These are phyloP conservation scores for Microtus richardsoni DNA, from an alignment of 2,113 vertebrate genomes.

Conservation along the genomic window DNA sequence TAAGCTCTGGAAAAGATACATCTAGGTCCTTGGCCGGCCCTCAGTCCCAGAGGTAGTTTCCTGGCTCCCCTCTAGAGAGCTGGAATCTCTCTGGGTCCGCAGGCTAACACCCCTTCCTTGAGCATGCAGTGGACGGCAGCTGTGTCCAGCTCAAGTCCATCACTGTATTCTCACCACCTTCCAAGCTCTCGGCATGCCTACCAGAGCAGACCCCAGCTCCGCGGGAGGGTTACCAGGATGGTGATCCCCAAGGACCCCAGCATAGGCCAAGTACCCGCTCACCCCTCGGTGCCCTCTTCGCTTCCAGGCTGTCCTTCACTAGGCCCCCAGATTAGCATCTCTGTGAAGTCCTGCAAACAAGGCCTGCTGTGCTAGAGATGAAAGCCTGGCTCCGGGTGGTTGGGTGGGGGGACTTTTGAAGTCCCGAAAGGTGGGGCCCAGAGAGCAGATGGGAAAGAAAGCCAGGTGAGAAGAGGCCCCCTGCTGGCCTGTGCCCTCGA, in stretches of 20 bases:
- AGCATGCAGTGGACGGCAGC: rapidly evolving
- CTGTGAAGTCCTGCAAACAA: slow-evolving; percentile 80
- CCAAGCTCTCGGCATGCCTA: rapidly evolving
- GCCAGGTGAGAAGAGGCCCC: slow-evolving; percentile 16
- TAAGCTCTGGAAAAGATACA: not conserved
- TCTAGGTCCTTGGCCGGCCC: not conserved
- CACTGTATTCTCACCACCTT: not conserved
- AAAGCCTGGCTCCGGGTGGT: slow-evolving; percentile 57
- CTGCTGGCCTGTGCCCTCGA: not conserved
- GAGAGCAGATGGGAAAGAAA: slow-evolving; percentile 13
- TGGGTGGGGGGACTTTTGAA: slow-evolving; percentile 66
- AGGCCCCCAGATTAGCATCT: slow-evolving; percentile 74
- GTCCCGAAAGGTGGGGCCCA: slow-evolving; percentile 58
- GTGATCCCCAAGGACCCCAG: not conserved
- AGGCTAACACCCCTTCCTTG: not conserved
- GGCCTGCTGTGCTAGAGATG: slow-evolving; percentile 63
- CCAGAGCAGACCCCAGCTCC: not conserved
- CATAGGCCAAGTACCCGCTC: not conserved
- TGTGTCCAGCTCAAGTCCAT: not conserved
- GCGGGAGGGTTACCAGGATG: not conserved
- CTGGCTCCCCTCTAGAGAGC: not conserved
- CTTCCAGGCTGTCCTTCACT: not conserved
- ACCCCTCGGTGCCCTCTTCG: slow-evolving; percentile 31
- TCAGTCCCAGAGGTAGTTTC: rapidly evolving
- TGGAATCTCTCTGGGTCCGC: rapidly evolving